These are phyloP conservation scores for Morpho deidamia DNA, from an alignment of 2,888 invertebrate species.

Conservation along the genomic window DNA sequence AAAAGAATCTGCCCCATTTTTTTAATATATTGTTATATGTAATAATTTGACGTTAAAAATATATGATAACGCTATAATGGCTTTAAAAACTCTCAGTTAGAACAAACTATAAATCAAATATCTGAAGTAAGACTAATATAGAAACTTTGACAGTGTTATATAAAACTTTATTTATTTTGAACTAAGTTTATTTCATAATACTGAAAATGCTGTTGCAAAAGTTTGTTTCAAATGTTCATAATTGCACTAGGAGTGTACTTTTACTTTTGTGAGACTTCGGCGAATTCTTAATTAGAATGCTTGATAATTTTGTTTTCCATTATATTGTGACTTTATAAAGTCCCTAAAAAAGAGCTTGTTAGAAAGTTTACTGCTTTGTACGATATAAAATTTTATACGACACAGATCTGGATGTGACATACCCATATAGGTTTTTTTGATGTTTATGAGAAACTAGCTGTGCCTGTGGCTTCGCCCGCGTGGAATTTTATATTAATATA, in stretches of 20 bases:
- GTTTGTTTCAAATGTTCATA: conserved; percentile 7
- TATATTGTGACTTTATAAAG: not conserved
- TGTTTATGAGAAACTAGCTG: too few relatives aligned
- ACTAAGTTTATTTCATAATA: conserved; percentile 10
- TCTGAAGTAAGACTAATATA: conserved; percentile 4
- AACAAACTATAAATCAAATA: conserved; percentile 5
- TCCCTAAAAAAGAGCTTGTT: not conserved
- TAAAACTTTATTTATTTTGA: conserved; percentile 10
- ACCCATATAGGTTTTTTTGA: too few relatives aligned
- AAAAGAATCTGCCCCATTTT: not conserved
- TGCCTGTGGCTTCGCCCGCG: too few relatives aligned
- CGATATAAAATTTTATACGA: too few relatives aligned
- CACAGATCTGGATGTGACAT: too few relatives aligned
- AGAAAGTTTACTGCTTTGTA: not conserved
- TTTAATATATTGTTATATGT: not conserved
- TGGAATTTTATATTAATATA: too few relatives aligned
- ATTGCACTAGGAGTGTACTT: conserved; percentile 7
- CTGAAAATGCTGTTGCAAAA: conserved; percentile 8
- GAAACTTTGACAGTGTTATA: conserved; percentile 2
- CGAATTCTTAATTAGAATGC: conserved; percentile 10
- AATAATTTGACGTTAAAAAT: not conserved
- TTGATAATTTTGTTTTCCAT: conserved; percentile 4
- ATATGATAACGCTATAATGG: not conserved
- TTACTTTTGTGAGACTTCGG: conserved; percentile 3
- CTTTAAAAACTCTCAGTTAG: not conserved